Percentiles rank a stretch among this genome's conserved stretches.
phyloP scores from a whole-genome alignment of 2,113 vertebrate species.

The Archilochus colubris region DNA sequence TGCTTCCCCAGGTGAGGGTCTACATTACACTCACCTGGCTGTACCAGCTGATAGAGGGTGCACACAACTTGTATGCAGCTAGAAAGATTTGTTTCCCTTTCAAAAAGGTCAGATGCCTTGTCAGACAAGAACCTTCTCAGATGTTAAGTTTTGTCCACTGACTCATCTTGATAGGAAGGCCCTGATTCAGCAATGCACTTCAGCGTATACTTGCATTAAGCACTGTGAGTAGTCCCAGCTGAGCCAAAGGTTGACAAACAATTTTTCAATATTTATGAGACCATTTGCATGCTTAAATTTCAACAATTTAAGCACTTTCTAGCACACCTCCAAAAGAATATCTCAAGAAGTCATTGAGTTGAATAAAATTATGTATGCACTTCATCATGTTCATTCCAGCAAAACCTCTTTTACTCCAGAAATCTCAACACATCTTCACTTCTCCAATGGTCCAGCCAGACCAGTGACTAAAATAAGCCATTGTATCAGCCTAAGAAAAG shows the following conservation, averaged over 20 bases:
- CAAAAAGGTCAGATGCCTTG: slow-evolving; percentile 26
- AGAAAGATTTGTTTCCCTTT: slow-evolving; percentile 10
- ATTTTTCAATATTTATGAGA: background rate
- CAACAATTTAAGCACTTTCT: background rate
- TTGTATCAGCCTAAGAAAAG: background rate
- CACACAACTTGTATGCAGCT: fast-evolving
- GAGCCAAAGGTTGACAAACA: background rate
- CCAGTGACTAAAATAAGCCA: background rate
- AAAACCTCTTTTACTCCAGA: background rate
- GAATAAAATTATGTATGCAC: background rate
- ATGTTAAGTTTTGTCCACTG: background rate
- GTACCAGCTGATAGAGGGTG: background rate
- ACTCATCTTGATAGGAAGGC: slow-evolving; percentile 18
- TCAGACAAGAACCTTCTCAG: slow-evolving; percentile 26
- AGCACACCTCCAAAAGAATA: background rate
- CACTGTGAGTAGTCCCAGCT: background rate
- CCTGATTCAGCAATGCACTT: background rate
- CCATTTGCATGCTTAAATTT: background rate
- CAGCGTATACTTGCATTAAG: background rate
- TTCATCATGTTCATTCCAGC: background rate
- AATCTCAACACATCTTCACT: background rate
- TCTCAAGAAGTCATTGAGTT: background rate
- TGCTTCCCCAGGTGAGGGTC: background rate
- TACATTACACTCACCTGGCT: background rate
- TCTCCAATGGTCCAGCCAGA: background rate